Evolutionary conservation across 2,888 invertebrate species (phyloP).

Genomic region (Mesoligia furuncula): DNA sequence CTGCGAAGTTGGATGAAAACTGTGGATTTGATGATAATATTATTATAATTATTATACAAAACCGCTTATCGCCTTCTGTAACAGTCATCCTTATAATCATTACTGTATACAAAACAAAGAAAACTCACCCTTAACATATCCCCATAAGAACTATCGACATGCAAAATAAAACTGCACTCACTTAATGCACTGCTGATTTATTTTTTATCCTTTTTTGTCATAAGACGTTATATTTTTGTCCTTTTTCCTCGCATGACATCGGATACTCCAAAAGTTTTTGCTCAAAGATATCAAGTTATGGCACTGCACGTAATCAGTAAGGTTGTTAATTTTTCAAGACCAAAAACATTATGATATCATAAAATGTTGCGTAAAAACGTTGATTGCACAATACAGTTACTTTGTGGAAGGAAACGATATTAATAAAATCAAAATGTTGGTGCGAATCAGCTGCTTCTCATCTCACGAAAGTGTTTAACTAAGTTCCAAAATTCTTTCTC

Average conservation of each 20-base stretch:
- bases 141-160: conserved; percentile 26
- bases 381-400: conserved; percentile 44
- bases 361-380: conserved; percentile 39
- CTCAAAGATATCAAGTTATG: conserved; percentile 69
- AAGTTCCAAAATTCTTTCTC: too few species aligned
- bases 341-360: conserved; percentile 24
- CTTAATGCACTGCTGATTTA: conserved; percentile 31
- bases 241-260: conserved; percentile 57
- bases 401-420: conserved; percentile 41
- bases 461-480: too few species aligned
- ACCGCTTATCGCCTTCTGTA: conserved; percentile 14
- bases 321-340: conserved; percentile 48
- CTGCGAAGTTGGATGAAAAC: not conserved
- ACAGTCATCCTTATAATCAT: conserved; percentile 1
- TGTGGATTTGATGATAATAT: not conserved
- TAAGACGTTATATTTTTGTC: conserved; percentile 34
- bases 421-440: conserved; percentile 30
- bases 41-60: not conserved
- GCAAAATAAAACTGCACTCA: conserved; percentile 17
- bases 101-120: conserved; percentile 27
- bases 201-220: conserved; percentile 43
- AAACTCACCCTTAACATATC: conserved; percentile 35
- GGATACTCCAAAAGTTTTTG: conserved; percentile 66
- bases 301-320: conserved; percentile 59
- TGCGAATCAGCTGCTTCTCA: not conserved